Conservation (phyloP, 2,113 vertebrate species). For the Proteles cristata region DNA sequence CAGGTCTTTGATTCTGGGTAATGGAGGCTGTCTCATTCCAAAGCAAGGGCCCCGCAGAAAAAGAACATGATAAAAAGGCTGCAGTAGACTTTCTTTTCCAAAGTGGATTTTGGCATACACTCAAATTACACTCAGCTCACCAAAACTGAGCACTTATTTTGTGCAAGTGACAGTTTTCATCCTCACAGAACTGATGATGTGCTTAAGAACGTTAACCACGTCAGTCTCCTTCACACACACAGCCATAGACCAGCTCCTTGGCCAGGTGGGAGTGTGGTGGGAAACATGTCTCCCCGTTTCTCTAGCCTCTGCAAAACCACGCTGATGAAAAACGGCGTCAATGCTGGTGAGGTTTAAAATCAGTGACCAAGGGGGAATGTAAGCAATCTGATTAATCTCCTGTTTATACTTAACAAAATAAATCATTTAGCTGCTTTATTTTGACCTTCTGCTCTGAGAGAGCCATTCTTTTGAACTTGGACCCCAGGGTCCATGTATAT, state of each 20-base stretch:
- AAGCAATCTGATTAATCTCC: slow-evolving; percentile 7
- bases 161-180: not conserved
- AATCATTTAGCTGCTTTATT: slow-evolving; percentile 31
- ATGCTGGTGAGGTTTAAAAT: not conserved
- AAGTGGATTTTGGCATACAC: not conserved
- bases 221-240: not conserved
- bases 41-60: not conserved
- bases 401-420: slow-evolving; percentile 2
- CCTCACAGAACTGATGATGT: not conserved
- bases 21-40: not conserved
- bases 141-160: not conserved
- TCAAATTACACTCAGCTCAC: not conserved
- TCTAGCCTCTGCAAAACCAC: not conserved
- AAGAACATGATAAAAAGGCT: not conserved
- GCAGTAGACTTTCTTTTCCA: not conserved
- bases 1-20: not conserved
- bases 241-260: not conserved
- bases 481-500: not conserved
- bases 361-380: not conserved
- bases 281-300: not conserved
- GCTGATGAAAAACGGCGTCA: not conserved
- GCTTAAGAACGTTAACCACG: not conserved
- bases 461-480: slow-evolving; percentile 36
- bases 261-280: not conserved
- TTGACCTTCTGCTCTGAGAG: slow-evolving; percentile 4